phyloP scores from a whole-genome alignment of 2,113 vertebrate genomes.

The Ifrita kowaldi region DNA sequence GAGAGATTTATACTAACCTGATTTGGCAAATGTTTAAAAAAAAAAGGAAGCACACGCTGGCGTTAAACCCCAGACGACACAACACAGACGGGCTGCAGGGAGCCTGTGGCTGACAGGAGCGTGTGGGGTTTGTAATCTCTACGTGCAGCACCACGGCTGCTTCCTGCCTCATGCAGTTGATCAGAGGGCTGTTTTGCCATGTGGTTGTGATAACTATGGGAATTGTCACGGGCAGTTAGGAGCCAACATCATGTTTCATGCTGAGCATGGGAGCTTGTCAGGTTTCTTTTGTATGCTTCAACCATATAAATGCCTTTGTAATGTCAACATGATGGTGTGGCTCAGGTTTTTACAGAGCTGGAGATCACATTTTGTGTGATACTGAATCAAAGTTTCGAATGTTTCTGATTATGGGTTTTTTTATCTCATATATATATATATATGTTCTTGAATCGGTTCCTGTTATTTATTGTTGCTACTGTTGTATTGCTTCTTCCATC shows the following conservation, averaged over 20 bases:
- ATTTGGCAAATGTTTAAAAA: not conserved
- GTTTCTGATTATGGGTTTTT: not conserved
- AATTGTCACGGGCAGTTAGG: not conserved
- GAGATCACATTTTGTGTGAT: not conserved
- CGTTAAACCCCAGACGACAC: not conserved
- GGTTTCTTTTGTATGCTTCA: not conserved
- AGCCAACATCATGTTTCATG: not conserved
- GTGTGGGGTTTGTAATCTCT: not conserved
- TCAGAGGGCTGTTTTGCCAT: not conserved
- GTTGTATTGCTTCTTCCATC: not conserved
- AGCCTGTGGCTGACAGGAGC: not conserved
- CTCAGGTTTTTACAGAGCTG: not conserved
- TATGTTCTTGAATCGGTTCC: not conserved
- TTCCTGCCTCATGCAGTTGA: not conserved
- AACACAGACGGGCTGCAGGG: not conserved
- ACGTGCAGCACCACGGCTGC: rapidly evolving
- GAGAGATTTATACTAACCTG: not conserved
- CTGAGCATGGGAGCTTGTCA: not conserved
- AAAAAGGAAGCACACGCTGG: not conserved
- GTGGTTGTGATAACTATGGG: not conserved
- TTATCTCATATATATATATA: not conserved
- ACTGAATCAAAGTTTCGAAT: not conserved
- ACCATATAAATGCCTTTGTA: not conserved
- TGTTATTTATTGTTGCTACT: not conserved
- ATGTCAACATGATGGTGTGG: not conserved